Evolutionary conservation across 2,113 vertebrate species (phyloP).

Genomic region (Taurulus bubalis): DNA sequence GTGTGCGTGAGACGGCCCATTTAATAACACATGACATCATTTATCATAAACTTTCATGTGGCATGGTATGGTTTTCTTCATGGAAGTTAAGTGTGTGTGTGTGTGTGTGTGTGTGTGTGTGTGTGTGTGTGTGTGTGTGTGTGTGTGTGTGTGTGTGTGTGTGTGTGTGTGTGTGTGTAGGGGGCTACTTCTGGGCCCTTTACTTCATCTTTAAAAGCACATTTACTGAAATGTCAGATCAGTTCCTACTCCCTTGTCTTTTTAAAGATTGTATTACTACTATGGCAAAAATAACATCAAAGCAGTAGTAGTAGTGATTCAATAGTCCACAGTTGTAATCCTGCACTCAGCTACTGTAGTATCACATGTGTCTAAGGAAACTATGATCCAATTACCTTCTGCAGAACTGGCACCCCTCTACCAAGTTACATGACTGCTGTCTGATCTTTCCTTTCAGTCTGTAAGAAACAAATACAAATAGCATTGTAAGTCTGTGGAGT

Average conservation of each 20-base stretch:
- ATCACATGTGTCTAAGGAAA: slow-evolving; percentile 10
- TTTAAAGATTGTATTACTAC: background rate
- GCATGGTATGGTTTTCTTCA: too few relatives aligned
- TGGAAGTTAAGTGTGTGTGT: too few relatives aligned
- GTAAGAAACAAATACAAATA: slow-evolving; percentile 44
- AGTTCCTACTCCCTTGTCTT: background rate
- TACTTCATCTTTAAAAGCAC: too few relatives aligned
- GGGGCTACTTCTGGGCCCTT: too few relatives aligned
- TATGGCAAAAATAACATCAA: background rate
- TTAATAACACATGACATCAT: background rate
- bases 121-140: too few relatives aligned
- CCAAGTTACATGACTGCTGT: slow-evolving; percentile 42
- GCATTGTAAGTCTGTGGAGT: background rate
- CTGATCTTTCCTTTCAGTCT: slow-evolving; percentile 40
- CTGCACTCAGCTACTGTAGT: background rate
- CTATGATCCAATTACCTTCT: slow-evolving; percentile 58
- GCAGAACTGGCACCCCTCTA: slow-evolving; percentile 17
- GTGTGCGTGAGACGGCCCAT: background rate
- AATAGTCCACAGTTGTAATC: background rate
- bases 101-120: too few relatives aligned
- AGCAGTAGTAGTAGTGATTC: background rate
- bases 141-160: too few relatives aligned
- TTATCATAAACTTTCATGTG: too few relatives aligned
- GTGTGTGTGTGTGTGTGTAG: too few relatives aligned
- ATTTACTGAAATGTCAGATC: too few relatives aligned